Evolutionary conservation across 2,888 invertebrate genomes (phyloP), one percentile per base, ranked within the genome.

Genomic region (Odontomyia ornata): DNA sequence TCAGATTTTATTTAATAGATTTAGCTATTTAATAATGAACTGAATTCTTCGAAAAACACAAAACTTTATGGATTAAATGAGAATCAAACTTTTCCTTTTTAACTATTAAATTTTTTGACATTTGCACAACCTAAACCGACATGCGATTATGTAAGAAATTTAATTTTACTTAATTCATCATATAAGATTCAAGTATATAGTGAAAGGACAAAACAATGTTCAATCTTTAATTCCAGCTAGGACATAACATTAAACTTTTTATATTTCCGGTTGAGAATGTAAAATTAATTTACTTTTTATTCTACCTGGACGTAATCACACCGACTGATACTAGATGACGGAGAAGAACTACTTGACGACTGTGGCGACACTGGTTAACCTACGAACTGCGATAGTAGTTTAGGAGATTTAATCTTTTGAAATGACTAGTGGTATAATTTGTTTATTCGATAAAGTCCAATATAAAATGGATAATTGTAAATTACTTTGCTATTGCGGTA

Each of bases 81-180:
- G 43, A 43, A 43, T 43, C 13, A 13, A 7, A 43, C 43, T n/a
- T 52, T n/a, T n/a, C 15, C 18, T 4, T 52, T 4, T 52, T 18
- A 5, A 18, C 25, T n/a, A 11, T 9, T 13, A 69, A 36, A 57
- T 21, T 56, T 15, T 36, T 73, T 57, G 73, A 73, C 73, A 73
- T 60, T 73, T 73, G 73, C 60, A 57, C 23, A 27, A 27, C 28
- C 18, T 36, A 25, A 23, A 57, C 73, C 73, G 73, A 73, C 73
- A 73, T 73, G 73, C 73, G 73, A 73, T 73, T 73, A 73, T 73
- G 73, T 73, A 73, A 73, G 73, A 73, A 60, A 56, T 69, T 69
- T 69, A 15, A 21, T 47, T 69, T n/a, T 1, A 18, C 43, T 9
- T 23, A 60, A n/a, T 60, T 25, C 5, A 60, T 23, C 5, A 18